Evolutionary conservation across 2,113 vertebrate genomes (phyloP).

Genomic region (Oxygymnocypris stewartii): DNA sequence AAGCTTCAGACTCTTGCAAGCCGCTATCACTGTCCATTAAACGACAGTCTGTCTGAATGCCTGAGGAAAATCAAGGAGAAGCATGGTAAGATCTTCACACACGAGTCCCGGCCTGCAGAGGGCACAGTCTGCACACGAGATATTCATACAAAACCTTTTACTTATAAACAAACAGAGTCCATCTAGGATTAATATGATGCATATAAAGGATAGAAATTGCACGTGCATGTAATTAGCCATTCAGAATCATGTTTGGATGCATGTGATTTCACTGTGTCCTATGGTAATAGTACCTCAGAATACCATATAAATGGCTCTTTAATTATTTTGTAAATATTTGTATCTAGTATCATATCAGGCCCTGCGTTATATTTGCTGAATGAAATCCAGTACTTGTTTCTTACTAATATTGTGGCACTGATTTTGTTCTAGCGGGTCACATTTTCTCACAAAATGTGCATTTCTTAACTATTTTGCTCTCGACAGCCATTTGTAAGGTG

Average conservation of each 20-base stretch:
- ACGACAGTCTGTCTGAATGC: conserved; percentile 57
- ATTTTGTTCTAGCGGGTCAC: not conserved
- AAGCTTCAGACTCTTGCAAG: conserved; percentile 58
- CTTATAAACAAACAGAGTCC: not conserved
- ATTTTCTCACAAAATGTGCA: not conserved
- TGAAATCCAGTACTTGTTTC: not conserved
- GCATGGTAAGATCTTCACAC: conserved; percentile 59
- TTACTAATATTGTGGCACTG: not conserved
- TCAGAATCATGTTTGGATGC: not conserved
- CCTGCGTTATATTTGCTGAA: not conserved
- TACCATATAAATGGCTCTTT: not conserved
- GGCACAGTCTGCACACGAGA: not conserved
- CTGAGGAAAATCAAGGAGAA: conserved; percentile 62
- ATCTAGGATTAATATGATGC: not conserved
- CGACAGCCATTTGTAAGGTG: not conserved
- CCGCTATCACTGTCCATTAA: conserved; percentile 51
- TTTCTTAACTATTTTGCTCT: not conserved
- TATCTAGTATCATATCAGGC: not conserved
- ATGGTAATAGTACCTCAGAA: too few relatives aligned
- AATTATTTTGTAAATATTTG: not conserved
- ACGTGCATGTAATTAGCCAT: not conserved
- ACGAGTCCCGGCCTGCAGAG: conserved; percentile 37
- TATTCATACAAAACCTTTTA: not conserved
- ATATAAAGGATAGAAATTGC: not conserved
- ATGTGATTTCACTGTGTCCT: not conserved